These are phyloP conservation scores for Drosophila engyochracea DNA, from an alignment of 2,888 invertebrate species.

Conservation along the genomic window DNA sequence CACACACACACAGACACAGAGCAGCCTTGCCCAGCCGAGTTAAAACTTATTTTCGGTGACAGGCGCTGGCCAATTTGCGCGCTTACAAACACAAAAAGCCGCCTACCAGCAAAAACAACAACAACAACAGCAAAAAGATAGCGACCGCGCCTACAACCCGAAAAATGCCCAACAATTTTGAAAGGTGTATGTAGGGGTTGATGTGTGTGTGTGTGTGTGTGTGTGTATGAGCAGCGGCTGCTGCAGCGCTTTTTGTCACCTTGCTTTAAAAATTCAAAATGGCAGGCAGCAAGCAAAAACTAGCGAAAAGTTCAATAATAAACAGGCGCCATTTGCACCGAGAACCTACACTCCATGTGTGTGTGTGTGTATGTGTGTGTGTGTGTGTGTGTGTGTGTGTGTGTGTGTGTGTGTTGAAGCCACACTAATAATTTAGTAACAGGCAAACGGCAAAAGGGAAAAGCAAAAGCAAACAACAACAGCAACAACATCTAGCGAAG, in stretches of 20 bases:
- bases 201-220: no score
- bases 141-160: constrained; percentile 39
- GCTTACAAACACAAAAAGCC: constrained; percentile 58
- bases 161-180: background rate
- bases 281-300: constrained; percentile 63
- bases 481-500: constrained; percentile 39
- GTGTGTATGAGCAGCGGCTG: background rate
- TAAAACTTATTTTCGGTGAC: constrained; percentile 67
- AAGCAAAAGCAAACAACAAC: constrained; percentile 41
- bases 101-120: constrained; percentile 35
- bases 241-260: constrained; percentile 39
- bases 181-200: background rate
- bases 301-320: constrained; percentile 62
- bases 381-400: constrained; percentile 9
- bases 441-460: constrained; percentile 71
- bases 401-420: constrained; percentile 28
- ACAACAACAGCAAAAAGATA: constrained; percentile 26
- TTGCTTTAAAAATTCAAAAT: constrained; percentile 75
- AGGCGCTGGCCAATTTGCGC: constrained; percentile 74
- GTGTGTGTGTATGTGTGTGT: no score
- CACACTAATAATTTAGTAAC: constrained; percentile 79
- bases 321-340: constrained; percentile 54
- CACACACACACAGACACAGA: background rate
- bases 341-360: constrained; percentile 7
- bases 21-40: constrained; percentile 45